Base-by-base conservation (phyloP, 1,140 invertebrate genomes). In the Lepidurus packardi region DNA sequence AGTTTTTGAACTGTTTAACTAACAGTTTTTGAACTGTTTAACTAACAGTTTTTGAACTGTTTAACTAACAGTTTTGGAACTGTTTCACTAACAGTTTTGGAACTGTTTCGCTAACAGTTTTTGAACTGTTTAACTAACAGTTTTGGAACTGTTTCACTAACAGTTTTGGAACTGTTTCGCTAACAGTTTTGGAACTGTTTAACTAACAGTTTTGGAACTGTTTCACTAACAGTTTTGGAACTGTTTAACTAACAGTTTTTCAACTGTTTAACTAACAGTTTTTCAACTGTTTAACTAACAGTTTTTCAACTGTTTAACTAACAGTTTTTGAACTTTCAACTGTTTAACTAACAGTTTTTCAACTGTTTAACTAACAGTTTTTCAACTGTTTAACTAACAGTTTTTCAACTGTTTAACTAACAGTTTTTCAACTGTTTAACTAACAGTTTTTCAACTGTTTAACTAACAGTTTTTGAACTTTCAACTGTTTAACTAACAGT, bases 401-500 rank as follows among this genome's bases (percentile, higher is more conserved):
- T 47, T n/a, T 25, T 25, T 25, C 1, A 25, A 25, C 25, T 25
- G 25, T 25, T 25, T 25, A 25, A n/a, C 79, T 10, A 79, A 16
- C 41, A 79, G 24, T 47, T n/a, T 25, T 25, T 25, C 1, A 25
- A 25, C 25, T 25, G 25, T 25, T 25, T 25, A 25, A n/a, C 79
- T 10, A 79, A 16, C 41, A 79, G 24, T 47, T n/a, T 25, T 25
- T 25, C 1, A 25, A 25, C 25, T 25, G 25, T 25, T 25, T 25
- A 25, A n/a, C 79, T 10, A 79, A 16, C 41, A 79, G 24, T 47
- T n/a, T 25, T 25, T 25, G 25, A 25, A 25, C 25, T 25, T n/a
- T n/a, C n/a, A n/a, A n/a, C n/a, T n/a, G 25, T 25, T 25, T 25
- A 25, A n/a, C 79, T 10, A 79, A 16, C 41, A 79, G 24, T 47